Evolutionary conservation across 1,140 invertebrate species (phyloP).

Genomic region (Drosophila hydei): DNA sequence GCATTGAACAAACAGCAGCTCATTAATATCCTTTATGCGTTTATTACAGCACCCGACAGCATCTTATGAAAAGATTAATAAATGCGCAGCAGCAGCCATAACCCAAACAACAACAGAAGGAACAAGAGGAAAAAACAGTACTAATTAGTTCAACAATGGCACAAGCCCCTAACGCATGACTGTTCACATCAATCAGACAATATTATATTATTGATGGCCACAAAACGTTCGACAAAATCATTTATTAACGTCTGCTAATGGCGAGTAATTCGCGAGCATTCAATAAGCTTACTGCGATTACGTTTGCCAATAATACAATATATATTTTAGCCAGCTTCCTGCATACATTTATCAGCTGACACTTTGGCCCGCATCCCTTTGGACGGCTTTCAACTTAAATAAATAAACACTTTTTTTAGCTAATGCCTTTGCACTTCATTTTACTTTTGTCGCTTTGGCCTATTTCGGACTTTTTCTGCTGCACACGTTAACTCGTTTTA

Average conservation of each 20-base stretch:
- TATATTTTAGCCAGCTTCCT: not conserved
- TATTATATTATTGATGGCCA: conserved; percentile 63
- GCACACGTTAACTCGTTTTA: no score
- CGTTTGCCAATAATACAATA: not conserved
- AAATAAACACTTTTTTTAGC: conserved; percentile 17
- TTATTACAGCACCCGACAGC: conserved; percentile 69
- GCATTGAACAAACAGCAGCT: conserved; percentile 71
- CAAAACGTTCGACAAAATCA: conserved; percentile 62
- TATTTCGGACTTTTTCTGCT: no score
- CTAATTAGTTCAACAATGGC: conserved; percentile 54
- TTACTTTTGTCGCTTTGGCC: conserved; percentile 11
- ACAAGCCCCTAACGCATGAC: conserved; percentile 43
- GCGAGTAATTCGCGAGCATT: conserved; percentile 7
- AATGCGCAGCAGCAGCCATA: conserved; percentile 50
- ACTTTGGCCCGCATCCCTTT: conserved; percentile 57
- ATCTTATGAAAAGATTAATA: conserved; percentile 73
- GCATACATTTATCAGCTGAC: conserved; percentile 40
- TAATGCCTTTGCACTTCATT: conserved; percentile 14
- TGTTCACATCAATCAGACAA: conserved; percentile 70
- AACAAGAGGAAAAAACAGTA: conserved; percentile 27
- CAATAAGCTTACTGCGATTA: not conserved
- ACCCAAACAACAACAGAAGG: conserved; percentile 20
- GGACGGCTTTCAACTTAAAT: conserved; percentile 30
- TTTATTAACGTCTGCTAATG: conserved; percentile 54
- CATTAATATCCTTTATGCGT: conserved; percentile 82